phyloP scores from a whole-genome alignment of 1,140 invertebrate genomes.

The Trachymyrmex cornetzi region DNA sequence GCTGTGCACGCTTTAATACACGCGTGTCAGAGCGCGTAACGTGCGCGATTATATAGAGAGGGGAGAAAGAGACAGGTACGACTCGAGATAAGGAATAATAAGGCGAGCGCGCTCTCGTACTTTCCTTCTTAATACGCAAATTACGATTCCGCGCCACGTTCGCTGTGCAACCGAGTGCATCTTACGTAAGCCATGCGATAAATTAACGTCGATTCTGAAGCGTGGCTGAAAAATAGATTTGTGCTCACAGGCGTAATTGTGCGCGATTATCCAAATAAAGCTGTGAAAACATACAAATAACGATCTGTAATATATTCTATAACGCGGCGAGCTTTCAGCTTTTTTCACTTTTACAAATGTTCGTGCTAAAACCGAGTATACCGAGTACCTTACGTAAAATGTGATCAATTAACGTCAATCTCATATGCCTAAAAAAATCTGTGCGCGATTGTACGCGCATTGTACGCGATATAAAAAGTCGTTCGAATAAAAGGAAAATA shows the following conservation, averaged over 20 bases:
- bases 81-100: conserved; percentile 49
- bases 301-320: conserved; percentile 28
- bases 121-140: conserved; percentile 70
- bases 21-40: conserved; percentile 35
- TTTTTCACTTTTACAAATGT: conserved; percentile 23
- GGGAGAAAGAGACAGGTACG: conserved; percentile 5
- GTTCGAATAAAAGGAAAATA: conserved; percentile 27
- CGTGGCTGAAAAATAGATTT: conserved; percentile 19
- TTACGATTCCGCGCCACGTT: conserved; percentile 43
- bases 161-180: conserved; percentile 21
- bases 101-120: conserved; percentile 61
- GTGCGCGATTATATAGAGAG: conserved; percentile 21
- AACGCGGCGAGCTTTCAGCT: conserved; percentile 15
- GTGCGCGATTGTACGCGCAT: background rate
- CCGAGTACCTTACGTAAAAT: conserved; percentile 31
- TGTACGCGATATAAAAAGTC: conserved; percentile 19
- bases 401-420: conserved; percentile 59
- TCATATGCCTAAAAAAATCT: conserved; percentile 22
- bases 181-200: conserved; percentile 38
- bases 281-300: conserved; percentile 40
- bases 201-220: conserved; percentile 39
- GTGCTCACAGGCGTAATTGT: conserved; percentile 1
- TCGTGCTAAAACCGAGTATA: background rate
- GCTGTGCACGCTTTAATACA: conserved; percentile 38
- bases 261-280: conserved; percentile 50